Percentiles rank a stretch among this genome's conserved stretches.
Conservation (phyloP, 2,888 invertebrate genomes). For the Orthosia gracilis region DNA sequence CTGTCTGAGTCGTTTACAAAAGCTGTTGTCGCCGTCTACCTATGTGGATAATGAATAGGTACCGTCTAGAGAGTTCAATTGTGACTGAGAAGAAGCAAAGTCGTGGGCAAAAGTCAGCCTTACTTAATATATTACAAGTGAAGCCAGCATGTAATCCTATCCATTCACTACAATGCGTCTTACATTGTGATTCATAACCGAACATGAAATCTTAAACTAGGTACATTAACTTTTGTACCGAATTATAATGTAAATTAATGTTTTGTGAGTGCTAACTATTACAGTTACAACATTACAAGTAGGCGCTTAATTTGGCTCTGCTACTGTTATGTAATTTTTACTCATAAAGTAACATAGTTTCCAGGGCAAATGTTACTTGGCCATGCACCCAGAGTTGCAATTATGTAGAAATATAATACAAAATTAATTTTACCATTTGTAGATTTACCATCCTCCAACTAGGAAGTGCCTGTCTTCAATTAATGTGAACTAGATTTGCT, state of each 20-base stretch:
- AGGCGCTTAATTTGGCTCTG: constrained; percentile 60
- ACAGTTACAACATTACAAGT: constrained; percentile 63
- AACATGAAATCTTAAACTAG: constrained; percentile 55
- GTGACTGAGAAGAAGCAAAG: constrained; percentile 37
- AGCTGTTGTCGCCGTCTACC: constrained; percentile 9
- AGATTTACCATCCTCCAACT: constrained; percentile 39
- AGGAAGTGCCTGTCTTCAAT: constrained; percentile 54
- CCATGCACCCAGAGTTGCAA: constrained; percentile 45
- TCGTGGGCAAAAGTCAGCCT: constrained; percentile 50
- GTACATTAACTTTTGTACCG: constrained; percentile 57
- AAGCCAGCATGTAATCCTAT: constrained; percentile 46
- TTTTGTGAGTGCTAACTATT: constrained; percentile 57
- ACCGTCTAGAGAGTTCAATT: constrained; percentile 47
- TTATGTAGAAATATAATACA: constrained; percentile 60
- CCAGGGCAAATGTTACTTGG: constrained; percentile 69
- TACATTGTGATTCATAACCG: constrained; percentile 50
- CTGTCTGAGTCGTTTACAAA: constrained; percentile 17
- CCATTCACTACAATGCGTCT: constrained; percentile 50
- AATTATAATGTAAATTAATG: constrained; percentile 65
- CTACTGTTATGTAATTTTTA: constrained; percentile 64
- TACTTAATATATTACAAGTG: constrained; percentile 58
- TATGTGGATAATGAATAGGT: constrained; percentile 24
- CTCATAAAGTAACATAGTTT: constrained; percentile 68
- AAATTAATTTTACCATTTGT: constrained; percentile 59
- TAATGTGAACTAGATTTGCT: constrained; percentile 45